Evolutionary conservation across 2,113 vertebrate genomes (phyloP).

Genomic region (Callospermophilus lateralis): DNA sequence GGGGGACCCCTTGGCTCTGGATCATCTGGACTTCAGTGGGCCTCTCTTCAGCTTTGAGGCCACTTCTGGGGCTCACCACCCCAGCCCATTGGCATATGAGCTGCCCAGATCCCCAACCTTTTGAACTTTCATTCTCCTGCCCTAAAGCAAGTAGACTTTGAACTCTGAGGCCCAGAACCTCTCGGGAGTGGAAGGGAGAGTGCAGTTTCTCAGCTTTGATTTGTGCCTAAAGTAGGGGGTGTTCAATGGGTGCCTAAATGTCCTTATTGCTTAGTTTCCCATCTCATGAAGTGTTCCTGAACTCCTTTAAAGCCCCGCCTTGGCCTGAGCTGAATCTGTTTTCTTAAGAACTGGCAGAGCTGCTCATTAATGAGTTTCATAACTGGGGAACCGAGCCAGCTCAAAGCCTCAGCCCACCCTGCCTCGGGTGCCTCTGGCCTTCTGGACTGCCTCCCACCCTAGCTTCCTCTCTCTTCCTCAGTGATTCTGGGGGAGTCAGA

Average conservation of each 20-base stretch:
- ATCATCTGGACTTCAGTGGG: not conserved
- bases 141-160: not conserved
- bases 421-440: conserved; percentile 66
- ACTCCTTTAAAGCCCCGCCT: conserved; percentile 70
- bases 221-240: not conserved
- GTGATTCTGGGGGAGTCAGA: conserved; percentile 34
- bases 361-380: conserved; percentile 88
- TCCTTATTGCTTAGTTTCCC: not conserved
- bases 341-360: conserved; percentile 84
- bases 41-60: not conserved
- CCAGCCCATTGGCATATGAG: not conserved
- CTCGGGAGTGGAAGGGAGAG: not conserved
- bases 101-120: not conserved
- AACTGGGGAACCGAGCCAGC: conserved; percentile 85
- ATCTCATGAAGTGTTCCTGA: not conserved
- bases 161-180: not conserved
- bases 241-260: not conserved
- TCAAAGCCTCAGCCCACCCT: conserved; percentile 75
- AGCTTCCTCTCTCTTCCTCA: conserved; percentile 29
- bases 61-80: not conserved
- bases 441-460: conserved; percentile 62
- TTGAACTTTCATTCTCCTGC: not conserved
- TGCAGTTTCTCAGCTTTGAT: not conserved
- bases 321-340: conserved; percentile 83
- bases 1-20: not conserved